phyloP scores from a whole-genome alignment of 2,113 vertebrate species.

The Engystomops pustulosus region DNA sequence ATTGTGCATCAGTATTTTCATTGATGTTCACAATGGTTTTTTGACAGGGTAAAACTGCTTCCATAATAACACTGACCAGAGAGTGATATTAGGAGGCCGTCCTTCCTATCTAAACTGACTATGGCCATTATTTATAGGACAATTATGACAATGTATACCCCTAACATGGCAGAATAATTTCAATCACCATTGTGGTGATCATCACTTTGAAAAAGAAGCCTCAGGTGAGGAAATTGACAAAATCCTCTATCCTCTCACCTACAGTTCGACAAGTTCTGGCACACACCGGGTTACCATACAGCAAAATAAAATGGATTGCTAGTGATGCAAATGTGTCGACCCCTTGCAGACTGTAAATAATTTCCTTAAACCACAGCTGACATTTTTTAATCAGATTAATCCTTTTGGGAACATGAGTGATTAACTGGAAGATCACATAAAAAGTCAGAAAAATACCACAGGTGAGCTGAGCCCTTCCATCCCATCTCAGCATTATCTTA shows the following conservation, averaged over 20 bases:
- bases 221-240: background rate
- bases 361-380: constrained; percentile 22
- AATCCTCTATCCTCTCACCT: background rate
- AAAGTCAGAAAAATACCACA: constrained; percentile 27
- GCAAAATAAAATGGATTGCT: background rate
- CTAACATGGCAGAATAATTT: background rate
- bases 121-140: background rate
- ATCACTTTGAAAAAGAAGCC: background rate
- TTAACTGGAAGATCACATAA: constrained; percentile 28
- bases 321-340: constrained; percentile 33
- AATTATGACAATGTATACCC: background rate
- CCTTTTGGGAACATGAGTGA: constrained; percentile 12
- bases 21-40: background rate
- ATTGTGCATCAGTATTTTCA: background rate
- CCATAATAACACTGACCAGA: background rate
- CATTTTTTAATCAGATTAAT: constrained; percentile 39
- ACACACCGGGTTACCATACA: background rate
- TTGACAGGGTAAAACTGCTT: background rate
- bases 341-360: constrained; percentile 25
- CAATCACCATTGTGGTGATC: background rate
- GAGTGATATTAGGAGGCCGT: background rate
- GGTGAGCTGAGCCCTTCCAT: constrained; percentile 20
- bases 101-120: background rate
- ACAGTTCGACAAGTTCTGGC: background rate
- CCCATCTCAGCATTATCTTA: constrained; percentile 26